Evolutionary conservation across 2,888 invertebrate genomes (phyloP).

Genomic region (Creontiades dilutus): DNA sequence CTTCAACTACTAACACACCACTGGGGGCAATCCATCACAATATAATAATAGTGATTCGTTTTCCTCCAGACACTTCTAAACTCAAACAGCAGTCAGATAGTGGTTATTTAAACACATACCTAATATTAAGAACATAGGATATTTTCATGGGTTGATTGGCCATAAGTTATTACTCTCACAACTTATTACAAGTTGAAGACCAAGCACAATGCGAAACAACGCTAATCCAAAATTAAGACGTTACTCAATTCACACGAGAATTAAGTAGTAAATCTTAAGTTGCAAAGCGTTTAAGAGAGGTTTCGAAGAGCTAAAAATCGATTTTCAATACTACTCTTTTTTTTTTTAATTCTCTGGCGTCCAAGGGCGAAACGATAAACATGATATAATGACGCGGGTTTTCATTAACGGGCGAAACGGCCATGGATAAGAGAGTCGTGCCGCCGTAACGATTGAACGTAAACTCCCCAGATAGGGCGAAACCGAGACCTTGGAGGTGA

Average conservation of each 20-base stretch:
- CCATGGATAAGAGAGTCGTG: constrained; percentile 13
- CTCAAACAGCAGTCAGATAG: too few species aligned
- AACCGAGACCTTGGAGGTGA: constrained; percentile 17
- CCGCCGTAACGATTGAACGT: not conserved
- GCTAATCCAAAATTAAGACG: too few species aligned
- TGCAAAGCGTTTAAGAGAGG: not conserved
- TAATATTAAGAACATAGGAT: too few species aligned
- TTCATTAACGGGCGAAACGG: constrained; percentile 9
- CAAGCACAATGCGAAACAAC: too few species aligned
- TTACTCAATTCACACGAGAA: not conserved
- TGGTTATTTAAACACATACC: too few species aligned
- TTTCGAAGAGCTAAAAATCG: not conserved
- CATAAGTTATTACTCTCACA: too few species aligned
- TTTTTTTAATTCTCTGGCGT: not conserved
- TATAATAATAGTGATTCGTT: too few species aligned
- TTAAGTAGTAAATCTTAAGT: not conserved
- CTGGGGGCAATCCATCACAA: too few species aligned
- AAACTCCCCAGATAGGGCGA: not conserved
- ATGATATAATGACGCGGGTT: constrained; percentile 22
- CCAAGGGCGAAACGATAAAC: constrained; percentile 42
- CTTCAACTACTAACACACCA: too few species aligned
- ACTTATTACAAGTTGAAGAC: too few species aligned
- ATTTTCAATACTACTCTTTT: not conserved
- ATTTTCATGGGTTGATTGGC: too few species aligned
- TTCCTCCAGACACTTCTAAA: too few species aligned